These are phyloP conservation scores for Choreutis nemorana DNA, from an alignment of 2,888 invertebrate genomes.

Conservation along the genomic window DNA sequence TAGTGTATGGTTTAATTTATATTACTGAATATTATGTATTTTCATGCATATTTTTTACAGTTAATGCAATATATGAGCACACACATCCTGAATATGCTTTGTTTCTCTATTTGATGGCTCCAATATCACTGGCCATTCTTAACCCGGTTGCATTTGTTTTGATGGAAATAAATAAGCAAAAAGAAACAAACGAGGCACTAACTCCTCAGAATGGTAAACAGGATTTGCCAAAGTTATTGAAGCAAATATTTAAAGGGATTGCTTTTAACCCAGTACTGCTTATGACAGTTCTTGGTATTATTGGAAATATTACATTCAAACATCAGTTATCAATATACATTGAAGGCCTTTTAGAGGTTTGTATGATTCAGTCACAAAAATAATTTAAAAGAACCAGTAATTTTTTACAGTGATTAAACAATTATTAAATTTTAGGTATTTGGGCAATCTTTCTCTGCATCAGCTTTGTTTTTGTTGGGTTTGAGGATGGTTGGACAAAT, in stretches of 20 bases:
- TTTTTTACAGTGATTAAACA: constrained; percentile 1
- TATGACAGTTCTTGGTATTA: constrained; percentile 91
- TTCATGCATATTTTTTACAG: constrained; percentile 48
- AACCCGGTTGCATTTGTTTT: constrained; percentile 92
- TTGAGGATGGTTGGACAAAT: constrained; percentile 93
- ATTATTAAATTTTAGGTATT: constrained; percentile 61
- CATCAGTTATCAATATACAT: constrained; percentile 80
- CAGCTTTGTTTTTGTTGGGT: constrained; percentile 90
- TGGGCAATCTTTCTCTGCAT: constrained; percentile 89
- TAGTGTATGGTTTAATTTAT: constrained; percentile 3
- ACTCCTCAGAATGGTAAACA: constrained; percentile 19
- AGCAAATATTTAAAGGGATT: constrained; percentile 73
- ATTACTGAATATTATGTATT: constrained; percentile 1
- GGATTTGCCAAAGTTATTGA: constrained; percentile 32
- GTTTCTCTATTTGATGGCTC: constrained; percentile 93
- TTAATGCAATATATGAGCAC: constrained; percentile 83
- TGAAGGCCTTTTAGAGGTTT: constrained; percentile 77
- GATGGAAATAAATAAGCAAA: constrained; percentile 81
- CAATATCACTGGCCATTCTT: constrained; percentile 89
- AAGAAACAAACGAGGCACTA: constrained; percentile 24
- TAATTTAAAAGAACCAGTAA: neutral
- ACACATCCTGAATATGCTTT: constrained; percentile 90
- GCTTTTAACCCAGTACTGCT: constrained; percentile 88
- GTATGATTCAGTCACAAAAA: constrained; percentile 14
- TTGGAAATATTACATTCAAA: constrained; percentile 83